A percentile compares a stretch with the other conserved stretches of the same genome.
Conservation (phyloP, 2,797 vertebrate species). For the Cetoscarus ocellatus region DNA sequence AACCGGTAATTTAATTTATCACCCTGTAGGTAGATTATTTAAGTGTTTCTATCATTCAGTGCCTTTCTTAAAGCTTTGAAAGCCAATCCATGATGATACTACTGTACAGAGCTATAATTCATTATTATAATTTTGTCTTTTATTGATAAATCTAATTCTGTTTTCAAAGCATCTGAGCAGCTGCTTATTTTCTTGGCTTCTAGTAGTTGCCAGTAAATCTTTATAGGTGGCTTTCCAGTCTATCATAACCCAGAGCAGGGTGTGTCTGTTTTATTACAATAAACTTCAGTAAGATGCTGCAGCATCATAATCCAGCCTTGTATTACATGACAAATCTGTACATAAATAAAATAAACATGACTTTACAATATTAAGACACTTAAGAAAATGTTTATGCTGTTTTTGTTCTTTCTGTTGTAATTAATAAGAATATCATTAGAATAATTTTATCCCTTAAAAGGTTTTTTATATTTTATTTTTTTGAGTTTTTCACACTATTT, state of each 20-base stretch:
- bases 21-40: neutral
- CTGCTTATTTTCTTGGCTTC: conserved; percentile 10
- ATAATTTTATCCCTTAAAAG: too few species aligned
- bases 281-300: neutral
- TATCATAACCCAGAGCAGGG: conserved; percentile 21
- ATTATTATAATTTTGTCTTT: neutral
- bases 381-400: too few species aligned
- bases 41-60: neutral
- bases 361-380: neutral
- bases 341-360: neutral
- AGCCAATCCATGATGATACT: neutral
- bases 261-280: conserved; percentile 33
- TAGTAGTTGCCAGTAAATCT: conserved; percentile 1
- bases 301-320: neutral
- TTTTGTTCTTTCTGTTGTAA: too few species aligned
- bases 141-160: conserved; percentile 17
- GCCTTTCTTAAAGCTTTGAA: neutral
- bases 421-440: too few species aligned
- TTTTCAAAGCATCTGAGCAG: conserved; percentile 7
- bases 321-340: neutral
- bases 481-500: too few species aligned
- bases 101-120: neutral
- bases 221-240: neutral
- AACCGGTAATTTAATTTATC: neutral
- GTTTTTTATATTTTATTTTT: too few species aligned